These are phyloP conservation scores for Halcyon smyrnensis DNA, from an alignment of 2,797 vertebrate genomes.

Conservation along the genomic window DNA sequence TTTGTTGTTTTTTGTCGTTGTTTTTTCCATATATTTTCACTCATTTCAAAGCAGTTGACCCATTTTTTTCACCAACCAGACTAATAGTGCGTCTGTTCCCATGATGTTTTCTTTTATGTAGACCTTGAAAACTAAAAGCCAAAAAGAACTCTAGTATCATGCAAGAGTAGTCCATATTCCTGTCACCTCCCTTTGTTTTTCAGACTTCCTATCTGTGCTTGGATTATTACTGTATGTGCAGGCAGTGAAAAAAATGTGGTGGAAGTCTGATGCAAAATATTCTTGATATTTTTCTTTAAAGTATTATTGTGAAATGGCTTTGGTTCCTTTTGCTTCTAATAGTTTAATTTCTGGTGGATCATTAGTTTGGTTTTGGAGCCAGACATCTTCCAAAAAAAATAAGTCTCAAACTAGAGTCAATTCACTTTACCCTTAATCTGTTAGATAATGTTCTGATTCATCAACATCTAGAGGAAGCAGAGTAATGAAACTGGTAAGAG, in stretches of 20 bases:
- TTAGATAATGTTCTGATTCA: constrained; percentile 40
- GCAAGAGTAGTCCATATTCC: not conserved
- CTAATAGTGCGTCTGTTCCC: not conserved
- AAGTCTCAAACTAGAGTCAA: not conserved
- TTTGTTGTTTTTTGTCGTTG: too few relatives aligned
- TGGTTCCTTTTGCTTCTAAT: not conserved
- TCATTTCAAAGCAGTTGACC: not conserved
- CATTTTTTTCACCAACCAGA: not conserved
- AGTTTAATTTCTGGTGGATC: constrained; percentile 39
- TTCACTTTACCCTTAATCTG: not conserved
- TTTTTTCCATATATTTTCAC: not conserved
- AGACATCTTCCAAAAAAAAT: not conserved
- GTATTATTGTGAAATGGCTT: constrained; percentile 14
- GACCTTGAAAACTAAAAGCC: not conserved
- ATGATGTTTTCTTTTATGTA: constrained; percentile 12
- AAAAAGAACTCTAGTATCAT: not conserved
- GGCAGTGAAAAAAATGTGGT: constrained; percentile 13
- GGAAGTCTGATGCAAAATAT: not conserved
- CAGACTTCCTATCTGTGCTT: constrained; percentile 25
- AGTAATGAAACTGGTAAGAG: not conserved
- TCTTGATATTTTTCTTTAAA: not conserved
- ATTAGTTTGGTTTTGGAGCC: constrained; percentile 28
- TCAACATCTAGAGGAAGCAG: not conserved
- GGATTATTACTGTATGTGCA: not conserved
- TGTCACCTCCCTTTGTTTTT: constrained; percentile 40